Base-by-base conservation (phyloP, 2,888 invertebrate genomes). In the Dolichopus griseipennis region DNA sequence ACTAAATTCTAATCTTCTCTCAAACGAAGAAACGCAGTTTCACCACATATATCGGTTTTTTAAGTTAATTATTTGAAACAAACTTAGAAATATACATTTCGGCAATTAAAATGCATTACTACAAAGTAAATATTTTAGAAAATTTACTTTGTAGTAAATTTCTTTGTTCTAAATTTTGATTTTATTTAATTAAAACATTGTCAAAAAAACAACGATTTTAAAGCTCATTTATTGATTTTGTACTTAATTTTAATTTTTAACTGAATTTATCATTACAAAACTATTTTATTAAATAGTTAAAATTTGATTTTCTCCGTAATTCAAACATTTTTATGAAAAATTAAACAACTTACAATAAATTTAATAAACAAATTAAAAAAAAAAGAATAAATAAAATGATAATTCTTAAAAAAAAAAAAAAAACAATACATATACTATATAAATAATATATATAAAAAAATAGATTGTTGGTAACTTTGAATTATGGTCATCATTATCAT, bases 401-500 rank as follows among this genome's bases (percentile, higher is more conserved):
- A 37, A 37, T 37, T 34, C 9, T 52, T 52, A 52, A 7, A 52
- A 52, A 52, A 12, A 52, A 65, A 43, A 65, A 65, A 21, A 65
- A 65, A 65, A 65, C 1, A 37, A 8, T n/a, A 69, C 63, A 67
- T 65, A 66, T 67, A 67, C 52, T 37, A 37, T 7, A 12, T 37
- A 27, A 27, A 27, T 27, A 27, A 5, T 27, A 27, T 27, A 27
- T 27, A 27, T 27, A 27, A 4, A 27, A 27, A 27, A 27, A 37
- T 84, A 85, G 87, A 83, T 86, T 83, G 82, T 84, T 86, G 81
- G 78, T 77, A 78, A 78, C 75, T 83, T 91, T 84, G 85, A 89
- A 84, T 83, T 90, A 80, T 91, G 90, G 83, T 90, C 88, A 84
- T 85, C 88, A 79, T 86, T 92, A 84, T 88, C 89, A 78, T 82